phyloP scores from a whole-genome alignment of 1,140 invertebrate species.

The Procambarus virginalis region DNA sequence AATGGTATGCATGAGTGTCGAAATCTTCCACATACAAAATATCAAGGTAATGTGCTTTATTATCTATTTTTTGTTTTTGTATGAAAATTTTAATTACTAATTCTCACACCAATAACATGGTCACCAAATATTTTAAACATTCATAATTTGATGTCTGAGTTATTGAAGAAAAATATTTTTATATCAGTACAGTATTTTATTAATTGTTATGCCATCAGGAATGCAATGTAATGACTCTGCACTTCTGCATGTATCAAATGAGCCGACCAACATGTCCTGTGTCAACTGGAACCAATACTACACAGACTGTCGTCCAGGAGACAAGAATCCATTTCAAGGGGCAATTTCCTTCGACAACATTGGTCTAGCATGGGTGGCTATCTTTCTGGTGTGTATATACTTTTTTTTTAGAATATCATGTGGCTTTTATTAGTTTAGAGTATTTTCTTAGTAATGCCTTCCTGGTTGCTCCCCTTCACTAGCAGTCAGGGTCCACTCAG shows the following conservation, averaged over 20 bases:
- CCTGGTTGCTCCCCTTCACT: no score
- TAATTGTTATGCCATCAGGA: conserved; percentile 72
- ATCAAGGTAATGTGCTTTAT: conserved; percentile 74
- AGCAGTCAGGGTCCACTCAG: no score
- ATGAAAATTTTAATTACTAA: no score
- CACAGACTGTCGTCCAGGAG: conserved; percentile 91
- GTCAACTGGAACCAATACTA: conserved; percentile 99
- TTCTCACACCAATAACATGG: no score
- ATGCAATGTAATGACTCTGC: conserved; percentile 79
- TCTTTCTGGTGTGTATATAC: conserved; percentile 92
- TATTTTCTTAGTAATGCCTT: no score
- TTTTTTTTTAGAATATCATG: neutral
- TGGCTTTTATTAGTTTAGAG: no score
- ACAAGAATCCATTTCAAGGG: conserved; percentile 98
- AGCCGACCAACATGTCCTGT: conserved; percentile 77
- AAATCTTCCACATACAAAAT: conserved; percentile 87
- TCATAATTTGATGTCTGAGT: no score
- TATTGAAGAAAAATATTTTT: no score
- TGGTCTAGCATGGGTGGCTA: conserved; percentile 99
- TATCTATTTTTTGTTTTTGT: neutral
- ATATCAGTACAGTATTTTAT: neutral
- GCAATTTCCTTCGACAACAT: conserved; percentile 99
- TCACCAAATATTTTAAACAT: no score
- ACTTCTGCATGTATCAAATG: conserved; percentile 66
- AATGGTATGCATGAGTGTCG: conserved; percentile 95